These are phyloP conservation scores for Ctenomys sociabilis DNA, from an alignment of 2,113 vertebrate genomes.

Conservation along the genomic window DNA sequence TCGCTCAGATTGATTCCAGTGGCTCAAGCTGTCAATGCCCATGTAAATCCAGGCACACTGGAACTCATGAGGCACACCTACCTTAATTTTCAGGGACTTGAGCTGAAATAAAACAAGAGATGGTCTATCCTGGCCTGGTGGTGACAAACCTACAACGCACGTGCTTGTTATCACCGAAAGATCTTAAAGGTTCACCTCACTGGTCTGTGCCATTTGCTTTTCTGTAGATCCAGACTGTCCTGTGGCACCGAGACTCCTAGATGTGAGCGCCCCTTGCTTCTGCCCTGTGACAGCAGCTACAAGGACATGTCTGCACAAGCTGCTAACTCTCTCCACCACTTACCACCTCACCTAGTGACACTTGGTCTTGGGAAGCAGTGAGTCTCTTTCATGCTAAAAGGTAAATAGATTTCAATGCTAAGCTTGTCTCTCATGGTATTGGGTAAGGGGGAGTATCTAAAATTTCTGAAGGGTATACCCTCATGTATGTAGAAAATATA, in stretches of 20 bases:
- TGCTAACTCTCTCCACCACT: background rate
- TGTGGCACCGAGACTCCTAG: background rate
- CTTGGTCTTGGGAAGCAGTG: background rate
- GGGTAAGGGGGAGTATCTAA: background rate
- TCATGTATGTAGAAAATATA: slow-evolving; percentile 18
- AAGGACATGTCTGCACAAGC: background rate
- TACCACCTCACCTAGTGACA: background rate
- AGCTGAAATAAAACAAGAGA: background rate
- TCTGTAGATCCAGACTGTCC: background rate
- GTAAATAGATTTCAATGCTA: slow-evolving; percentile 28
- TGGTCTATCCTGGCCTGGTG: background rate
- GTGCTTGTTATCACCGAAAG: background rate
- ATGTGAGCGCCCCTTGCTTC: background rate
- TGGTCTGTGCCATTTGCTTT: background rate
- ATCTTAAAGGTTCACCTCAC: background rate
- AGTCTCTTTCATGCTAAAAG: slow-evolving; percentile 18
- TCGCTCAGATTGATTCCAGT: background rate
- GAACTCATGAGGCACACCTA: background rate
- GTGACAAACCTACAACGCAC: background rate
- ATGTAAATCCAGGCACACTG: background rate
- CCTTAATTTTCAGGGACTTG: background rate
- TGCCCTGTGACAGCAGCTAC: background rate
- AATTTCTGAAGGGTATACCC: background rate
- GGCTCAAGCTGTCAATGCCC: background rate
- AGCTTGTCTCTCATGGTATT: background rate